Conservation (phyloP, 2,888 invertebrate genomes). For the Laspeyria flexula region DNA sequence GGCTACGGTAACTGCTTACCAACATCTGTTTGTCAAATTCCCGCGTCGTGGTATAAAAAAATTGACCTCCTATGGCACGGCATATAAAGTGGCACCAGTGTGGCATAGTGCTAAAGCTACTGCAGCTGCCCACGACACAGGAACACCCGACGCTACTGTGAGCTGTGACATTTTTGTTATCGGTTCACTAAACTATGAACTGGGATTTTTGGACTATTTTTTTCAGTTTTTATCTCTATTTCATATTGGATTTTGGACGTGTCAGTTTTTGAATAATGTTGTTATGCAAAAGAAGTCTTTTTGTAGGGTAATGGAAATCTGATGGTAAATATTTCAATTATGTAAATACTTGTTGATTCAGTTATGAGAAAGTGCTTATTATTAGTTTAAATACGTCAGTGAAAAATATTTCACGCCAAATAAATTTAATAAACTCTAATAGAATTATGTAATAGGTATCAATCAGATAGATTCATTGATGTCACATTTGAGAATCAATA, state of each 20-base stretch:
- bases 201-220: constrained; percentile 44
- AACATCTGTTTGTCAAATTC: too few species aligned
- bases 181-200: constrained; percentile 46
- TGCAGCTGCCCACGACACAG: constrained; percentile 32
- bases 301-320: constrained; percentile 3
- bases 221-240: constrained; percentile 9
- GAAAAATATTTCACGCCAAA: too few species aligned
- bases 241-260: constrained; percentile 32
- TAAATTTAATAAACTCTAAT: too few species aligned
- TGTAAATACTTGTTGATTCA: too few species aligned
- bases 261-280: constrained; percentile 30
- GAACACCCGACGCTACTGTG: constrained; percentile 26
- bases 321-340: too few species aligned
- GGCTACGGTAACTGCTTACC: too few species aligned
- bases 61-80: neutral
- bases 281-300: constrained; percentile 2
- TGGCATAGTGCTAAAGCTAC: constrained; percentile 21
- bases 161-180: constrained; percentile 49
- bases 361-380: too few species aligned
- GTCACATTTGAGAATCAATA: too few species aligned
- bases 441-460: too few species aligned
- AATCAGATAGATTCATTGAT: too few species aligned
- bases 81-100: constrained; percentile 12
- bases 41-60: too few species aligned
- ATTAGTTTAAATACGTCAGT: too few species aligned